Conservation (phyloP, 92 coral and sea anemone genomes). For the Parazoanthus darwini region DNA sequence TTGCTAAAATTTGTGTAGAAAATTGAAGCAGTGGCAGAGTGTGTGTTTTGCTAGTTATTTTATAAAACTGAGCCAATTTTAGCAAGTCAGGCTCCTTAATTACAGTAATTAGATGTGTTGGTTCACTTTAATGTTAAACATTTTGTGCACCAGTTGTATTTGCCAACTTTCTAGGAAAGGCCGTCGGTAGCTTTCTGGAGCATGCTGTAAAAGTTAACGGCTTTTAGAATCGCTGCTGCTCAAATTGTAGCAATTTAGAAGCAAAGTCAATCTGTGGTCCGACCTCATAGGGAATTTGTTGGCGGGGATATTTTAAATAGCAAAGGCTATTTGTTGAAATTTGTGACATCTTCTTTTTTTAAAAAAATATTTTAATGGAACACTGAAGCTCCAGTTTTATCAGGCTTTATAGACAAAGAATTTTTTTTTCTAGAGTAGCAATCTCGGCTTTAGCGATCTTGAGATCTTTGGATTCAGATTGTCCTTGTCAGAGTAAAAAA, state of each 20-base stretch:
- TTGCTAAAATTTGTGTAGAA: too few species aligned
- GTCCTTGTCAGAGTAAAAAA: too few species aligned
- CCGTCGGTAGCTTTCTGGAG: slow-evolving; percentile 60
- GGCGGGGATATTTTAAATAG: neutral
- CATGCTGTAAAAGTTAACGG: slow-evolving; percentile 25
- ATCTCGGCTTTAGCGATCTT: too few species aligned
- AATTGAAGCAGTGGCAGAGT: too few species aligned
- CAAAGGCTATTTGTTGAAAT: neutral
- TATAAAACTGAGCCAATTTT: neutral
- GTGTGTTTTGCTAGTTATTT: too few species aligned
- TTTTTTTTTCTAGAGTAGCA: too few species aligned
- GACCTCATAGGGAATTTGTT: neutral
- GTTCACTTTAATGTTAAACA: slow-evolving; percentile 44
- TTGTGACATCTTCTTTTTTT: neutral
- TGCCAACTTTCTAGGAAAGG: slow-evolving; percentile 68
- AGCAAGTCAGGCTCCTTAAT: neutral
- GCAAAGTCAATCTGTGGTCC: neutral
- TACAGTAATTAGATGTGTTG: neutral
- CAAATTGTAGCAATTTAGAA: slow-evolving; percentile 16
- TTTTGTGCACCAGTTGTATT: slow-evolving; percentile 29
- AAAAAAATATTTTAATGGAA: too few species aligned
- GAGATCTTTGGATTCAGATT: too few species aligned
- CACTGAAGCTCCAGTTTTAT: too few species aligned
- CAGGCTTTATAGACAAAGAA: too few species aligned
- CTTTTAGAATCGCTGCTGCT: neutral